Evolutionary conservation across 1,140 invertebrate genomes (phyloP).

Genomic region (Vollenhovia emeryi): DNA sequence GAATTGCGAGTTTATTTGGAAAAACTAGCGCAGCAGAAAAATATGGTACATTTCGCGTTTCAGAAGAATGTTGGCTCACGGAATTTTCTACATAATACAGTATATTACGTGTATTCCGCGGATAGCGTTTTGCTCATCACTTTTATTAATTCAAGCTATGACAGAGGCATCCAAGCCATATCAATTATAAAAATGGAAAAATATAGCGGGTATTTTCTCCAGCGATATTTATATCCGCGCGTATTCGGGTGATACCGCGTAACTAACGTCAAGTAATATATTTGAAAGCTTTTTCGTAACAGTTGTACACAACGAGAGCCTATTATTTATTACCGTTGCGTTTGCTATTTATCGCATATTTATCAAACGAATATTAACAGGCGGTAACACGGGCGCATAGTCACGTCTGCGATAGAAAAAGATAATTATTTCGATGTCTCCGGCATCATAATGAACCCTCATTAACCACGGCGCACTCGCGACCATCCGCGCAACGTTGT

Average conservation of each 20-base stretch:
- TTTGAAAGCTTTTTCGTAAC: slow-evolving; percentile 17
- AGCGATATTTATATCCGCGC: not conserved
- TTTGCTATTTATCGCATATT: slow-evolving; percentile 7
- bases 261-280: slow-evolving; percentile 15
- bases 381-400: slow-evolving; percentile 22
- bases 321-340: slow-evolving; percentile 21
- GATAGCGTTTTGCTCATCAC: slow-evolving; percentile 12
- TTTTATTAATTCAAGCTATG: slow-evolving; percentile 41
- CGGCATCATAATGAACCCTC: slow-evolving; percentile 46
- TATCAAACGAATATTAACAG: slow-evolving; percentile 36
- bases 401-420: slow-evolving; percentile 34
- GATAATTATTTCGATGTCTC: slow-evolving; percentile 47
- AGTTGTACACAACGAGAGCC: not conserved
- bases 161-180: slow-evolving; percentile 3
- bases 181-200: slow-evolving; percentile 20
- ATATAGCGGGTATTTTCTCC: slow-evolving; percentile 1
- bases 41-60: not conserved
- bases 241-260: not conserved
- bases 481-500: not conserved
- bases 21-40: not conserved
- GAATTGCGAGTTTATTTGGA: not conserved
- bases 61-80: not conserved
- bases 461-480: slow-evolving; percentile 19
- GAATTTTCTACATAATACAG: not conserved
- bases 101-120: not conserved